Evolutionary conservation across 1,140 invertebrate species (phyloP).

Genomic region (Bombus terrestris): DNA sequence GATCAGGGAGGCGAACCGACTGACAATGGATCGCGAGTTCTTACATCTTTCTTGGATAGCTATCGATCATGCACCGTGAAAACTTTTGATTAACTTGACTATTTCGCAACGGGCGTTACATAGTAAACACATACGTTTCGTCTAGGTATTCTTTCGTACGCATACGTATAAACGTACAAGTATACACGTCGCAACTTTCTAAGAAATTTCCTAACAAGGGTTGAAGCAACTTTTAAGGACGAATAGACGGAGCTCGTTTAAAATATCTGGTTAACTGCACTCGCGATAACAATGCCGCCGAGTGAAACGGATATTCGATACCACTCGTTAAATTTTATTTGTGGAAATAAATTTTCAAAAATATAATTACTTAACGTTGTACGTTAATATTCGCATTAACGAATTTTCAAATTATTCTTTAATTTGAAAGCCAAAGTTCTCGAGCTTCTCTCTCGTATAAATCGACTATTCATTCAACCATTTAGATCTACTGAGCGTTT

Average conservation of each 20-base stretch:
- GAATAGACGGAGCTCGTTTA: slow-evolving; percentile 19
- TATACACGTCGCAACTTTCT: slow-evolving; percentile 17
- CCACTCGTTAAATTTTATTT: slow-evolving; percentile 39
- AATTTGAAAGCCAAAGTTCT: no score
- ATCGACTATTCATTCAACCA: no score
- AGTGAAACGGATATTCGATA: neutral
- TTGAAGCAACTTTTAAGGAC: slow-evolving; percentile 35
- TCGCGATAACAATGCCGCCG: slow-evolving; percentile 42
- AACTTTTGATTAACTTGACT: slow-evolving; percentile 43
- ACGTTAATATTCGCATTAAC: no score
- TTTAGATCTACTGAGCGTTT: no score
- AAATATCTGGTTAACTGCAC: slow-evolving; percentile 42
- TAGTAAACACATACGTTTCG: neutral
- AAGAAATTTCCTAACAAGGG: slow-evolving; percentile 34
- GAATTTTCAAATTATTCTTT: no score
- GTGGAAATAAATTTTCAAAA: neutral
- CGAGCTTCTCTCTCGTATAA: no score
- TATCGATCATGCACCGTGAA: slow-evolving; percentile 6
- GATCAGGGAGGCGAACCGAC: slow-evolving; percentile 34
- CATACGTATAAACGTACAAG: no score
- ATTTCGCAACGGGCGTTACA: neutral
- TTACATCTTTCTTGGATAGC: neutral
- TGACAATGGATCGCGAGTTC: slow-evolving; percentile 36
- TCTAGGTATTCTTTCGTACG: neutral
- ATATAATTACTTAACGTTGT: neutral